A percentile compares a stretch with the other conserved stretches of the same genome.
phyloP scores from a whole-genome alignment of 2,888 invertebrate genomes.

The Alviniconcha strummeri region DNA sequence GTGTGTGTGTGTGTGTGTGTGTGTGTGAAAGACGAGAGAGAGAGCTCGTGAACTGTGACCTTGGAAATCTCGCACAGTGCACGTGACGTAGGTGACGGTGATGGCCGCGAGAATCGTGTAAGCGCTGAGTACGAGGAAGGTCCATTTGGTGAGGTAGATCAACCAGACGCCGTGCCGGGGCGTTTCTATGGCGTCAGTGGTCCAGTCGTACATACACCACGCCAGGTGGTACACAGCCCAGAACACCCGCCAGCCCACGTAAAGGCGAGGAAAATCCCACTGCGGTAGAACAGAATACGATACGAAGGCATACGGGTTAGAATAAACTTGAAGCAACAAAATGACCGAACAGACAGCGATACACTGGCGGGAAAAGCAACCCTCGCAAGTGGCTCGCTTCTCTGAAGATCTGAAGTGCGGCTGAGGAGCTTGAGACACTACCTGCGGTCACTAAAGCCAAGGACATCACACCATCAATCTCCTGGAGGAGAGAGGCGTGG shows the following conservation, averaged over 20 bases:
- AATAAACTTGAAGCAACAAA: too few relatives aligned
- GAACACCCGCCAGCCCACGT: constrained; percentile 34
- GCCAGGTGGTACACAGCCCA: constrained; percentile 36
- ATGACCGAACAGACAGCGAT: too few relatives aligned
- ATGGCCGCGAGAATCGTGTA: constrained; percentile 38
- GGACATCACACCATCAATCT: too few relatives aligned
- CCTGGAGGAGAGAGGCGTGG: too few relatives aligned
- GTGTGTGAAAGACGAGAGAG: too few relatives aligned
- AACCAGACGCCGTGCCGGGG: constrained; percentile 36
- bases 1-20: too few relatives aligned
- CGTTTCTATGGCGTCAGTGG: not conserved
- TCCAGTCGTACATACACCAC: constrained; percentile 30
- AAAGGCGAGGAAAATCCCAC: constrained; percentile 31
- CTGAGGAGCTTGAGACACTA: too few relatives aligned
- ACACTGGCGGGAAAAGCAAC: too few relatives aligned
- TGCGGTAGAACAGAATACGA: not conserved
- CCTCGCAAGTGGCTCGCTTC: too few relatives aligned
- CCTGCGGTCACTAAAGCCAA: too few relatives aligned
- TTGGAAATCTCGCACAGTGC: not conserved
- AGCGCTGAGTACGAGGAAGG: constrained; percentile 39
- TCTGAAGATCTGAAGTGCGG: too few relatives aligned
- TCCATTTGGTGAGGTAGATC: constrained; percentile 48
- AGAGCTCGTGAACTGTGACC: not conserved
- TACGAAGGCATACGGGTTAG: too few relatives aligned
- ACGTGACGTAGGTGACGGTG: constrained; percentile 25